A percentile compares a stretch with the other conserved stretches of the same genome.
Conservation (phyloP, 2,113 vertebrate genomes). For the Arizona elegans region DNA sequence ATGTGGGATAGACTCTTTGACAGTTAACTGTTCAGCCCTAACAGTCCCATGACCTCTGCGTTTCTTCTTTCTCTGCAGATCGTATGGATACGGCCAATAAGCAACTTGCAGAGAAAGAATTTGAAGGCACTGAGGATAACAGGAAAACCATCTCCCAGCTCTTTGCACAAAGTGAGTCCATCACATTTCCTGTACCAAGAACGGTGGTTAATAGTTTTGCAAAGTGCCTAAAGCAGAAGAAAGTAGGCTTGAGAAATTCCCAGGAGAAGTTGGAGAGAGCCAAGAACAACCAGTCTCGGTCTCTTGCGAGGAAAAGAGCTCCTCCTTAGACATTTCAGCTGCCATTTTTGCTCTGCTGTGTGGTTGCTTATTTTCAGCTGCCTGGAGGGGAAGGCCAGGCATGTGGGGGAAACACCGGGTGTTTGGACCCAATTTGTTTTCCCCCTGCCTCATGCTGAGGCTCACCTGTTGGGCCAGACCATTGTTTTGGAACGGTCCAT, state of each 20-base stretch:
- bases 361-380: neutral
- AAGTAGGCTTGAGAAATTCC: neutral
- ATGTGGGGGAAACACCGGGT: neutral
- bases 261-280: neutral
- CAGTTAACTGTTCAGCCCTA: neutral
- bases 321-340: neutral
- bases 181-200: neutral
- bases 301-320: neutral
- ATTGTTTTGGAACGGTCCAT: neutral
- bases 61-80: slow-evolving; percentile 69
- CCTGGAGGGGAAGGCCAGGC: neutral
- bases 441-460: neutral
- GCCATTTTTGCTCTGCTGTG: neutral
- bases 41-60: neutral
- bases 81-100: slow-evolving; percentile 97
- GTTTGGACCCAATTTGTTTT: neutral
- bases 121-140: slow-evolving; percentile 93
- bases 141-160: slow-evolving; percentile 96
- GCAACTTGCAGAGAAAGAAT: slow-evolving; percentile 92
- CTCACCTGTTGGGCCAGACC: neutral
- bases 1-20: neutral
- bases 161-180: slow-evolving; percentile 89
- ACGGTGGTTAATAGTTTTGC: neutral
- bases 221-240: neutral
- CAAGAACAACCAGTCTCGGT: neutral